phyloP scores from a whole-genome alignment of 2,888 invertebrate genomes.

The Agrotis clavis region DNA sequence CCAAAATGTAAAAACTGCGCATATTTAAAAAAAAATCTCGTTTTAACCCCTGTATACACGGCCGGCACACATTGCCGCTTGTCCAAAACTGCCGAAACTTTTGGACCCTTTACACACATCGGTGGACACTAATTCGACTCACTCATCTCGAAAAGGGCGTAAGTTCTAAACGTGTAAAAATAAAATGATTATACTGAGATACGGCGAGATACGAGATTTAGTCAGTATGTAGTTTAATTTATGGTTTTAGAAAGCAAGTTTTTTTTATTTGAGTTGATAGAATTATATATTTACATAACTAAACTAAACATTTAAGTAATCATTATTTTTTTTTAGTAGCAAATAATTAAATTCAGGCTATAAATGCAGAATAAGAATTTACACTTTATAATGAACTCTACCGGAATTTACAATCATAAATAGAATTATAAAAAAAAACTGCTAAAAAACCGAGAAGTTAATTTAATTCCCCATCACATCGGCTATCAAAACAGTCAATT shows the following conservation, averaged over 20 bases:
- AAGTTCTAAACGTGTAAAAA: conserved; percentile 67
- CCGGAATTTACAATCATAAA: background rate
- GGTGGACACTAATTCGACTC: conserved; percentile 84
- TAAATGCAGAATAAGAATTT: background rate
- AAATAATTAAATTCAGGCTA: background rate
- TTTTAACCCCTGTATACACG: conserved; percentile 78
- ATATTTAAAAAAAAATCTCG: conserved; percentile 78
- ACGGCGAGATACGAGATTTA: background rate
- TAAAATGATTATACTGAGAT: conserved; percentile 27
- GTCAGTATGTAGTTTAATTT: background rate
- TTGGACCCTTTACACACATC: conserved; percentile 88
- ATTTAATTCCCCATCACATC: conserved; percentile 56
- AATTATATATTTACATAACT: too few relatives aligned
- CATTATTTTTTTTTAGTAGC: too few relatives aligned
- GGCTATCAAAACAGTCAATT: conserved; percentile 72
- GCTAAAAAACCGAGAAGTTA: background rate
- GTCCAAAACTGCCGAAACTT: conserved; percentile 84
- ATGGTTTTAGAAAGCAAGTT: background rate
- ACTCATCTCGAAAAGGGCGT: conserved; percentile 76
- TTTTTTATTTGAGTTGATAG: too few relatives aligned
- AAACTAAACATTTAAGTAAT: too few relatives aligned
- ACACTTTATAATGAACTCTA: background rate
- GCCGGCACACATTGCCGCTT: conserved; percentile 67
- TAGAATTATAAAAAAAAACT: background rate
- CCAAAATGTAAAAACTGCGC: conserved; percentile 57